Evolutionary conservation across 2,113 vertebrate genomes (phyloP).

Genomic region (Oostethus manadensis): DNA sequence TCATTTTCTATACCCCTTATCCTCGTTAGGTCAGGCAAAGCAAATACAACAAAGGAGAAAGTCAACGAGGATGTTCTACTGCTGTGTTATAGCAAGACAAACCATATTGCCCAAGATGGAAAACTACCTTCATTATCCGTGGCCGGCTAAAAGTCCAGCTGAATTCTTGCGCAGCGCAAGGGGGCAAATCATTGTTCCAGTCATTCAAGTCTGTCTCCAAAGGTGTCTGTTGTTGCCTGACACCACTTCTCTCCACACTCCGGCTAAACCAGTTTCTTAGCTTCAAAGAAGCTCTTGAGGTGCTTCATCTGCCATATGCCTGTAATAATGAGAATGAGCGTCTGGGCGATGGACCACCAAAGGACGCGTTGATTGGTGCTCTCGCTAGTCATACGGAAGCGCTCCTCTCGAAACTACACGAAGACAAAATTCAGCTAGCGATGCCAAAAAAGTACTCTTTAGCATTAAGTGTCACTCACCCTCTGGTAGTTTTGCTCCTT

Average conservation of each 20-base stretch:
- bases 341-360: constrained; percentile 96
- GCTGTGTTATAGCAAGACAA: background rate
- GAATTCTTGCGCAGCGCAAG: background rate
- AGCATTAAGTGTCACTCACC: constrained; percentile 72
- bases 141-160: constrained; percentile 19
- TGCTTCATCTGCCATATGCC: constrained; percentile 97
- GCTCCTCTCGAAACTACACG: constrained; percentile 86
- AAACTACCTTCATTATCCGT: constrained; percentile 3
- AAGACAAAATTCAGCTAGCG: background rate
- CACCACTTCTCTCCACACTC: background rate
- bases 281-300: constrained; percentile 95
- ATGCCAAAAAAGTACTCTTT: background rate
- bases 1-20: too few relatives aligned
- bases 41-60: constrained; percentile 10
- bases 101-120: background rate
- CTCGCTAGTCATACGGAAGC: constrained; percentile 92
- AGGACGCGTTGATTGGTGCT: constrained; percentile 95
- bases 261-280: constrained; percentile 87
- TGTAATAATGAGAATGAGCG: constrained; percentile 88
- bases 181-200: background rate
- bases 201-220: constrained; percentile 11
- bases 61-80: background rate
- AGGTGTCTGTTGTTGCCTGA: background rate
- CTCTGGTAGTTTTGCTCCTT: constrained; percentile 96
- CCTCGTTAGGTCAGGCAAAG: too few relatives aligned